A percentile compares a stretch with the other conserved stretches of the same genome.
phyloP scores from a whole-genome alignment of 2,888 invertebrate species.

The Cylindroiulus punctatus region DNA sequence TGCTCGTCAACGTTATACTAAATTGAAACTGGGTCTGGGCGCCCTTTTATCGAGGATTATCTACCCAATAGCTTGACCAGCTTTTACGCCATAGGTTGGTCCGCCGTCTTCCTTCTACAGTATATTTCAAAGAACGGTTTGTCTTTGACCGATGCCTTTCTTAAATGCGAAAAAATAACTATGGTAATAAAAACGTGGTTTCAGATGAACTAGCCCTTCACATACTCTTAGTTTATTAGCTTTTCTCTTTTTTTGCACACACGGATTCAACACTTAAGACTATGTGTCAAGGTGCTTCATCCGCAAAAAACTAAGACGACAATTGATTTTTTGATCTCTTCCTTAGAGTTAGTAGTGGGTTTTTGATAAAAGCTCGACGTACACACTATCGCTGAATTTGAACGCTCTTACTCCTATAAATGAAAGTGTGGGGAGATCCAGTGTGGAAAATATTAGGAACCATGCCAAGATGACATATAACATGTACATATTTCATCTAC shows the following conservation, averaged over 20 bases:
- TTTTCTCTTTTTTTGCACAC: background rate
- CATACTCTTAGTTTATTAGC: background rate
- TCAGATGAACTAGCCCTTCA: constrained; percentile 14
- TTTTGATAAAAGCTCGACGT: background rate
- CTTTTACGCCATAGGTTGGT: background rate
- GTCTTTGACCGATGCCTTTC: constrained; percentile 1
- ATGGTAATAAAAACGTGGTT: constrained; percentile 36
- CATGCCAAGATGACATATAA: too few species aligned
- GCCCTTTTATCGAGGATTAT: background rate
- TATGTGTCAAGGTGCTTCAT: background rate
- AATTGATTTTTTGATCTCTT: constrained; percentile 37
- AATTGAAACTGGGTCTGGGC: constrained; percentile 15
- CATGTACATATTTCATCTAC: too few species aligned
- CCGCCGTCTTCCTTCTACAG: background rate
- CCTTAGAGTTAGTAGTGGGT: background rate
- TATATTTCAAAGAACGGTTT: background rate
- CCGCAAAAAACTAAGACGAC: background rate
- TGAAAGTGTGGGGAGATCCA: background rate
- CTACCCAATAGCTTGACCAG: background rate
- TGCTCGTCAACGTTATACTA: constrained; percentile 20
- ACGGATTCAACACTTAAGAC: constrained; percentile 16
- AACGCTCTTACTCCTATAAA: background rate
- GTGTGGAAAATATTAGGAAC: too few species aligned
- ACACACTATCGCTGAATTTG: background rate
- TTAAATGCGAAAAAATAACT: background rate